Evolutionary conservation across 2,797 vertebrate species (phyloP).

Genomic region (Phaenicophaeus curvirostris): DNA sequence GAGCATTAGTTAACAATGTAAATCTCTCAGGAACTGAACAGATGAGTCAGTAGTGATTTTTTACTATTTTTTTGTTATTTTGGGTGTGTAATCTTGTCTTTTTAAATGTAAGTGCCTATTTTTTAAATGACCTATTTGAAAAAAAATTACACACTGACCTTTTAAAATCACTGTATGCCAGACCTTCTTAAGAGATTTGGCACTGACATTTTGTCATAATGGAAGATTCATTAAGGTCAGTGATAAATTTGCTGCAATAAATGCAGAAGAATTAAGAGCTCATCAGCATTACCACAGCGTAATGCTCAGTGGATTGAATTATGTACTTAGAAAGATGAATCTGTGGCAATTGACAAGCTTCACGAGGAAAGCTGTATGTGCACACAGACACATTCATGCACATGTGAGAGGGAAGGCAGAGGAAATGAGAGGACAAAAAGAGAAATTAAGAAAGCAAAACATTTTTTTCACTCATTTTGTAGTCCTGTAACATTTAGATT

Average conservation of each 20-base stretch:
- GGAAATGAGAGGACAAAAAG: background rate
- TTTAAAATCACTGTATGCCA: conserved; percentile 53
- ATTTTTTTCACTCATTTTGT: background rate
- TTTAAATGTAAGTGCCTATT: conserved; percentile 15
- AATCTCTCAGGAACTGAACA: background rate
- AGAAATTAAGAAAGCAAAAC: background rate
- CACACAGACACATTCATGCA: background rate
- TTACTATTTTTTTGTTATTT: background rate
- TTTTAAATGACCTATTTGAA: conserved; percentile 38
- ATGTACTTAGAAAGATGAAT: conserved; percentile 69
- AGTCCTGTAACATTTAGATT: conserved; percentile 10
- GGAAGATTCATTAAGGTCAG: conserved; percentile 74
- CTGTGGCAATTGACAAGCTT: conserved; percentile 65
- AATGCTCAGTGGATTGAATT: conserved; percentile 68
- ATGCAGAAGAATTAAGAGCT: conserved; percentile 77
- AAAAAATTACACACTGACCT: conserved; percentile 45
- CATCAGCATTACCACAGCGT: conserved; percentile 57
- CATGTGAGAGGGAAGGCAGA: background rate
- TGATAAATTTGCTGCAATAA: conserved; percentile 70
- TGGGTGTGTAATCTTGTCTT: conserved; percentile 1
- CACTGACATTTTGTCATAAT: conserved; percentile 66
- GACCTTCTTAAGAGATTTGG: conserved; percentile 71
- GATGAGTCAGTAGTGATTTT: background rate
- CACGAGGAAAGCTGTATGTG: conserved; percentile 13
- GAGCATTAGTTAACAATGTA: background rate